Conservation (phyloP, 2,113 vertebrate species). For the Psophia crepitans region DNA sequence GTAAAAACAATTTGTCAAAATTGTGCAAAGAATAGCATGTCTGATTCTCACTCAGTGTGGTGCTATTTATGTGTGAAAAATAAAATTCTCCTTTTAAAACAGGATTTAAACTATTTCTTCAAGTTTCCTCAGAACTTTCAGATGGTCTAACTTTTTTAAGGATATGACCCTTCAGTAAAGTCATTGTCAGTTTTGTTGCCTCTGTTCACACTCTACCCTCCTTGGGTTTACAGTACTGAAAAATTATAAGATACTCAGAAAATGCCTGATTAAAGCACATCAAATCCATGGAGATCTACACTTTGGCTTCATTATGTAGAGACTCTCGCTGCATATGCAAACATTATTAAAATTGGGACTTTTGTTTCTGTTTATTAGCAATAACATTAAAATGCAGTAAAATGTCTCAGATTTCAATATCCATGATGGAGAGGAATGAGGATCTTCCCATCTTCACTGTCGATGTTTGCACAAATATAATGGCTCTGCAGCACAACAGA, state of each 20-base stretch:
- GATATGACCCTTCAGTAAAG: not conserved
- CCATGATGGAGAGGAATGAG: not conserved
- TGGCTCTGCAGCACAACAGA: not conserved
- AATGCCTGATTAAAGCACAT: constrained; percentile 6
- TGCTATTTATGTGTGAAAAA: not conserved
- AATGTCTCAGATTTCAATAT: not conserved
- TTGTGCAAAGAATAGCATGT: not conserved
- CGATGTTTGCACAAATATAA: not conserved
- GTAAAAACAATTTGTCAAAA: not conserved
- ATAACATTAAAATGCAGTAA: not conserved
- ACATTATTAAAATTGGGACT: not conserved
- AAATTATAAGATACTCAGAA: not conserved
- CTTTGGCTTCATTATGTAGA: not conserved
- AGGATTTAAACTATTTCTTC: not conserved
- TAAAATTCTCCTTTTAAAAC: not conserved
- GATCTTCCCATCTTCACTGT: not conserved
- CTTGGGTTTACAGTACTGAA: not conserved
- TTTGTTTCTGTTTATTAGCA: constrained; percentile 11
- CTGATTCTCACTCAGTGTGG: not conserved
- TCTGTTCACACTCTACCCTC: not conserved
- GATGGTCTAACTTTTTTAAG: not conserved
- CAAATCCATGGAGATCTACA: not conserved
- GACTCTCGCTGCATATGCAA: not conserved
- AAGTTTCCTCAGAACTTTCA: not conserved
- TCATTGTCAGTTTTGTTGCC: not conserved